phyloP scores from a whole-genome alignment of 2,797 vertebrate species.

The Hephaestus fuliginosus region DNA sequence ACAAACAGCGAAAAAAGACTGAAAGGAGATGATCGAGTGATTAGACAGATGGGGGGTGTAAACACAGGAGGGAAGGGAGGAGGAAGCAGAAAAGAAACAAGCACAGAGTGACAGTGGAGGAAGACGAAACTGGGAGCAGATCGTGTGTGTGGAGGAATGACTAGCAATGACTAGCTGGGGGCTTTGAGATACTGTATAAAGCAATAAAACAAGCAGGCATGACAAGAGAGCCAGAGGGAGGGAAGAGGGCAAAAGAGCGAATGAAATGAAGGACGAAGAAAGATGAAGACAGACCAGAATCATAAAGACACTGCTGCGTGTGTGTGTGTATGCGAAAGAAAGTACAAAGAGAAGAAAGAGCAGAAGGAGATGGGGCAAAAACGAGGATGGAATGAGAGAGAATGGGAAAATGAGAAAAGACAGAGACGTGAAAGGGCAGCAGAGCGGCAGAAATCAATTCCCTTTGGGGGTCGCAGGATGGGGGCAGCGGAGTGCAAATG shows the following conservation, averaged over 20 bases:
- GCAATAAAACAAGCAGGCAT: conserved; percentile 67
- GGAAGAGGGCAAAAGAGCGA: conserved; percentile 37
- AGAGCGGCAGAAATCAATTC: conserved; percentile 76
- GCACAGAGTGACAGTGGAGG: conserved; percentile 33
- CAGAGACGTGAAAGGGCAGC: conserved; percentile 70
- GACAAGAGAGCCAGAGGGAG: conserved; percentile 62
- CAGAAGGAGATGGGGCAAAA: conserved; percentile 34
- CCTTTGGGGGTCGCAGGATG: conserved; percentile 67
- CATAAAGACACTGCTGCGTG: conserved; percentile 26
- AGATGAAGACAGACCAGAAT: conserved; percentile 40
- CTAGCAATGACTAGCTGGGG: conserved; percentile 49
- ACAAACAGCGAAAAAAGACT: conserved; percentile 63
- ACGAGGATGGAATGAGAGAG: conserved; percentile 23
- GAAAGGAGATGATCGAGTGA: conserved; percentile 64
- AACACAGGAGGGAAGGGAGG: conserved; percentile 51
- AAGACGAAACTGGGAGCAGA: conserved; percentile 50
- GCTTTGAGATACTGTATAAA: conserved; percentile 58
- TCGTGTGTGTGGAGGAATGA: conserved; percentile 33
- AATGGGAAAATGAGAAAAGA: conserved; percentile 45
- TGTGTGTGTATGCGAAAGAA: conserved; percentile 1
- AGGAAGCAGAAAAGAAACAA: conserved; percentile 11
- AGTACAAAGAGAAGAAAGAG: conserved; percentile 19
- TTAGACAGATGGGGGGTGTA: conserved; percentile 74
- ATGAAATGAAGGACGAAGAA: conserved; percentile 48
- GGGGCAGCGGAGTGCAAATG: conserved; percentile 77